A percentile compares a stretch with the other conserved stretches of the same genome.
Evolutionary conservation across 1,140 invertebrate genomes (phyloP).

Genomic region (Mylabris phalerata): DNA sequence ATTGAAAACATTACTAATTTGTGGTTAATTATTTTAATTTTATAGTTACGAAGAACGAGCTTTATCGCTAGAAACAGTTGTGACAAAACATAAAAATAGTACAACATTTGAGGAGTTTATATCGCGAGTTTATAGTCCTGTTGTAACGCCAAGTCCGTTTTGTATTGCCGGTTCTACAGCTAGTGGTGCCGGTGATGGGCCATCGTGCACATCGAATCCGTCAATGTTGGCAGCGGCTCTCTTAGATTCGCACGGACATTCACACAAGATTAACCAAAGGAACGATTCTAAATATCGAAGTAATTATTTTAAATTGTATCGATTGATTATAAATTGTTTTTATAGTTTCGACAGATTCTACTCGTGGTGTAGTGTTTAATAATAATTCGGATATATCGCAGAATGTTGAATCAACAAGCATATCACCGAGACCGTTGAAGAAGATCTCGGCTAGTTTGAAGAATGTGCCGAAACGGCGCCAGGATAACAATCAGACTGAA

Average conservation of each 20-base stretch:
- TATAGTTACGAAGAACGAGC: conserved; percentile 85
- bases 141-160: conserved; percentile 51
- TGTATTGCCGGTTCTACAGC: conserved; percentile 32
- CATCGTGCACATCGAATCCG: conserved; percentile 30
- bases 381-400: conserved; percentile 29
- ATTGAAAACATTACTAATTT: background rate
- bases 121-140: conserved; percentile 75
- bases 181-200: conserved; percentile 19
- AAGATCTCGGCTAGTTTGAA: conserved; percentile 46
- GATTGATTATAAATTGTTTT: conserved; percentile 5
- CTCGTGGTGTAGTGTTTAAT: conserved; percentile 37
- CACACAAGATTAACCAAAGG: conserved; percentile 31
- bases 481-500: conserved; percentile 35
- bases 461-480: conserved; percentile 37
- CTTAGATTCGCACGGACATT: conserved; percentile 43
- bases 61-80: conserved; percentile 79
- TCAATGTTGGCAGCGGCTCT: conserved; percentile 47
- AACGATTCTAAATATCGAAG: conserved; percentile 37
- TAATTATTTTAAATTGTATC: conserved; percentile 14
- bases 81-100: conserved; percentile 78
- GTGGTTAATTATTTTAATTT: conserved; percentile 19
- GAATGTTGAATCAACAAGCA: conserved; percentile 37
- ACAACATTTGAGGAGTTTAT: conserved; percentile 91
- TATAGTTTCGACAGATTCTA: conserved; percentile 20
- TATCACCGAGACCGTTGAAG: conserved; percentile 46